A percentile compares a stretch with the other conserved stretches of the same genome.
Evolutionary conservation across 2,888 invertebrate genomes (phyloP).

Genomic region (Diabrotica balteata): DNA sequence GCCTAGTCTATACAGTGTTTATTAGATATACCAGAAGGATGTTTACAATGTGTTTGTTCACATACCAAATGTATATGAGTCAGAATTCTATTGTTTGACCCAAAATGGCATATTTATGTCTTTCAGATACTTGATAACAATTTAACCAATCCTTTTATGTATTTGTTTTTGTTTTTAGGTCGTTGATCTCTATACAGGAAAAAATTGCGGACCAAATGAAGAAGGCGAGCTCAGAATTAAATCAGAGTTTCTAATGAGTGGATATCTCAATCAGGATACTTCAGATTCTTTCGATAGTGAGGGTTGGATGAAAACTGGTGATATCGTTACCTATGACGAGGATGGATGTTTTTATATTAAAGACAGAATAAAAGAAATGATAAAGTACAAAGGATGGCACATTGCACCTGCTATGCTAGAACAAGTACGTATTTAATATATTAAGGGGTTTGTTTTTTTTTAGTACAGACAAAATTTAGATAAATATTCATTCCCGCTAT

Average conservation of each 20-base stretch:
- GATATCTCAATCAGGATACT: conserved; percentile 62
- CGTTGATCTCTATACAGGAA: conserved; percentile 50
- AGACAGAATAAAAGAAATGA: conserved; percentile 63
- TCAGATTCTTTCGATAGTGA: conserved; percentile 59
- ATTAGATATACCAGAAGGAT: too few species aligned
- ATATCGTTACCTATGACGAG: conserved; percentile 63
- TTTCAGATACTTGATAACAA: neutral
- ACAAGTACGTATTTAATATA: conserved; percentile 29
- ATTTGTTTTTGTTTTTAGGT: conserved; percentile 36
- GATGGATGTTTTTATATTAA: conserved; percentile 62
- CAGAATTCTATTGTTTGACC: too few species aligned
- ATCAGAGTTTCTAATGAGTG: conserved; percentile 55
- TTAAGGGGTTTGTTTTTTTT: too few species aligned
- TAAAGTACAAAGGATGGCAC: conserved; percentile 64
- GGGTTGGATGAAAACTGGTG: conserved; percentile 64
- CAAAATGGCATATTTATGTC: too few species aligned
- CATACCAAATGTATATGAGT: too few species aligned
- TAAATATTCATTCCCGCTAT: too few species aligned
- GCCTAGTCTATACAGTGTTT: too few species aligned
- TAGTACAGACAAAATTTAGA: too few species aligned
- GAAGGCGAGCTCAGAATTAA: conserved; percentile 65
- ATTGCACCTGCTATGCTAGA: conserved; percentile 56
- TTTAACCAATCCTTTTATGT: neutral
- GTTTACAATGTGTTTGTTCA: too few species aligned
- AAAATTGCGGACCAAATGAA: conserved; percentile 55